Percentiles rank a stretch among this genome's conserved stretches.
These are phyloP conservation scores for Macquaria ambigua DNA, from an alignment of 2,113 vertebrate species.

Conservation along the genomic window DNA sequence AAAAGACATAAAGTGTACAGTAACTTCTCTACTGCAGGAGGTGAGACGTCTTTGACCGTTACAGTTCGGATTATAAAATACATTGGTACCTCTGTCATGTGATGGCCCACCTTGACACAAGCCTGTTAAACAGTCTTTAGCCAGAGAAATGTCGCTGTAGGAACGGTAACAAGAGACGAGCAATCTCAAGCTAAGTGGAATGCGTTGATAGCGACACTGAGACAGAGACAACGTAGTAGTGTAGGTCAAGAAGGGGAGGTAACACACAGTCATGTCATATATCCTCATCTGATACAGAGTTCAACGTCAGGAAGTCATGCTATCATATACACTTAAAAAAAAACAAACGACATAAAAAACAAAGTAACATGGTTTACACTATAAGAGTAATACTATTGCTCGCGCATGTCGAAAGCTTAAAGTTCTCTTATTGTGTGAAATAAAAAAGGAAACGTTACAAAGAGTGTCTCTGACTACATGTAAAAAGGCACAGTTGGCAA, in stretches of 20 bases:
- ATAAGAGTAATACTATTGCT: slow-evolving; percentile 73
- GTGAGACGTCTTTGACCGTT: not conserved
- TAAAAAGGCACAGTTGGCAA: slow-evolving; percentile 81
- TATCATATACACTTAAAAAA: slow-evolving; percentile 45
- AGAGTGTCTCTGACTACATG: slow-evolving; percentile 63
- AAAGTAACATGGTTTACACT: slow-evolving; percentile 57
- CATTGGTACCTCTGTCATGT: not conserved
- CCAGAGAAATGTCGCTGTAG: not conserved
- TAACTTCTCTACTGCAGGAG: not conserved
- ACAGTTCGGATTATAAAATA: not conserved
- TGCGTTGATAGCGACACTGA: not conserved
- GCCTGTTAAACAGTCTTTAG: not conserved
- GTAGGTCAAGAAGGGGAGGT: slow-evolving; percentile 8
- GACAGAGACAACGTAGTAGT: slow-evolving; percentile 21
- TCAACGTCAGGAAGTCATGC: slow-evolving; percentile 58
- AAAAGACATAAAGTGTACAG: not conserved
- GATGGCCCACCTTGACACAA: not conserved
- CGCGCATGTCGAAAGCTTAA: slow-evolving; percentile 68
- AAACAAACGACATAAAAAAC: slow-evolving; percentile 31
- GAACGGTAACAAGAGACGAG: slow-evolving; percentile 19
- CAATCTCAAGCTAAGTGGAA: slow-evolving; percentile 14
- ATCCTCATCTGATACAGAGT: slow-evolving; percentile 39
- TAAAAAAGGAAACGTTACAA: slow-evolving; percentile 37
- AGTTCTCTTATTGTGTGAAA: slow-evolving; percentile 55
- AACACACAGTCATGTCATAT: slow-evolving; percentile 18